Evolutionary conservation across 2,888 invertebrate species (phyloP).

Genomic region (Amblyjoppa fuscipennis): DNA sequence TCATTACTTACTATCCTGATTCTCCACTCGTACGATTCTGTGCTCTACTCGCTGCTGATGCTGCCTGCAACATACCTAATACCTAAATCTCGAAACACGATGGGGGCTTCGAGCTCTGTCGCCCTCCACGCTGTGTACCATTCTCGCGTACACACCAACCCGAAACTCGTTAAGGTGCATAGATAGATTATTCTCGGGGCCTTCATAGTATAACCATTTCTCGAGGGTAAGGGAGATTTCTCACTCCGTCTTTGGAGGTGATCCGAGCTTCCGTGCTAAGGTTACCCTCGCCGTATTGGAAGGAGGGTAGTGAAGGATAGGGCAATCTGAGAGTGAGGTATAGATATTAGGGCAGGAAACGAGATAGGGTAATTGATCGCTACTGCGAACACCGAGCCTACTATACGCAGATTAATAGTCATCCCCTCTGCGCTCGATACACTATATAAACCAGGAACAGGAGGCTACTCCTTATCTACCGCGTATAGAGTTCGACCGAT

Average conservation of each 20-base stretch:
- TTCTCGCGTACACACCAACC: conserved; percentile 28
- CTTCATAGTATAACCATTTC: conserved; percentile 72
- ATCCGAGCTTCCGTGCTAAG: conserved; percentile 2
- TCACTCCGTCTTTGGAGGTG: neutral
- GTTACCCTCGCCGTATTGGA: neutral
- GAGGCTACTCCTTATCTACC: conserved; percentile 17
- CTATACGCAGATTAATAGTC: conserved; percentile 77
- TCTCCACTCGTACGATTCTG: conserved; percentile 17
- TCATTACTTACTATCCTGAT: conserved; percentile 39
- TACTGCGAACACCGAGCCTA: conserved; percentile 60
- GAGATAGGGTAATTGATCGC: conserved; percentile 79
- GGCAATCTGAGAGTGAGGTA: conserved; percentile 50
- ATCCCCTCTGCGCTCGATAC: conserved; percentile 74
- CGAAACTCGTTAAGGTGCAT: conserved; percentile 75
- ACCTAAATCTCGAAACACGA: conserved; percentile 27
- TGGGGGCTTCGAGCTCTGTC: conserved; percentile 3
- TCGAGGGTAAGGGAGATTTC: conserved; percentile 44
- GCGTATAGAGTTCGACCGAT: neutral
- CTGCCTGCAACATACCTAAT: conserved; percentile 32
- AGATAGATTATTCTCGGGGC: conserved; percentile 75
- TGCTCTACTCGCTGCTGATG: neutral
- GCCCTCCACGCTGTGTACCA: neutral
- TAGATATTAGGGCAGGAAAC: conserved; percentile 63
- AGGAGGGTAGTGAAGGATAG: conserved; percentile 36
- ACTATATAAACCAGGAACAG: neutral